Conservation (phyloP, 2,888 invertebrate genomes). For the Eupithecia centaureata region DNA sequence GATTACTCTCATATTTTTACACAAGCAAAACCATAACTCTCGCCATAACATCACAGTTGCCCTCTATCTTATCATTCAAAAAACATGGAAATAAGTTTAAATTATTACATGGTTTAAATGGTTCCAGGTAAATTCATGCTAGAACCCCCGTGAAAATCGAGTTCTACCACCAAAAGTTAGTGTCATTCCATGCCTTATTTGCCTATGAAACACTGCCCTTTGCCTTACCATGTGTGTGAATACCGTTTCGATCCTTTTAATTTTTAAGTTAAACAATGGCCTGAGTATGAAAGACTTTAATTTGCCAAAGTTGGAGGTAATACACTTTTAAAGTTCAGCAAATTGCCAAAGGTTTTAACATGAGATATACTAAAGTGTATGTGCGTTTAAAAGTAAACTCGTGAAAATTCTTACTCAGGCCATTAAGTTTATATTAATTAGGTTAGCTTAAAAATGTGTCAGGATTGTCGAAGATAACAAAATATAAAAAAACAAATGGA, state of each 20-base stretch:
- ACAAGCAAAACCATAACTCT: neutral
- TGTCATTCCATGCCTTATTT: neutral
- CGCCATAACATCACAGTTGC: neutral
- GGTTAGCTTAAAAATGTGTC: slow-evolving; percentile 19
- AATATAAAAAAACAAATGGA: neutral
- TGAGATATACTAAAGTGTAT: neutral
- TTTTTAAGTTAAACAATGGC: neutral
- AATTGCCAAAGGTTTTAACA: neutral
- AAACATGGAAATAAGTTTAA: neutral
- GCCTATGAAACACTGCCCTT: neutral
- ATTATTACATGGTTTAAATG: too few relatives aligned
- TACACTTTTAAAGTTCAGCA: neutral
- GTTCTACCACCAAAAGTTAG: neutral
- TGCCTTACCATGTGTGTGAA: neutral
- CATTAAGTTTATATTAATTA: neutral
- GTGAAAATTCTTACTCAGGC: neutral
- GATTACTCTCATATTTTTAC: neutral
- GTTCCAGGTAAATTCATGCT: neutral
- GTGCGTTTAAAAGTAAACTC: neutral
- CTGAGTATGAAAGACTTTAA: neutral
- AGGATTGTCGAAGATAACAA: slow-evolving; percentile 19
- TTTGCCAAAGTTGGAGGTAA: neutral
- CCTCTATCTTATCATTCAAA: neutral
- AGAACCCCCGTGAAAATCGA: neutral
- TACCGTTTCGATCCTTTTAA: neutral